These are phyloP conservation scores for Clinocottus analis DNA, from an alignment of 2,113 vertebrate genomes.

Conservation along the genomic window DNA sequence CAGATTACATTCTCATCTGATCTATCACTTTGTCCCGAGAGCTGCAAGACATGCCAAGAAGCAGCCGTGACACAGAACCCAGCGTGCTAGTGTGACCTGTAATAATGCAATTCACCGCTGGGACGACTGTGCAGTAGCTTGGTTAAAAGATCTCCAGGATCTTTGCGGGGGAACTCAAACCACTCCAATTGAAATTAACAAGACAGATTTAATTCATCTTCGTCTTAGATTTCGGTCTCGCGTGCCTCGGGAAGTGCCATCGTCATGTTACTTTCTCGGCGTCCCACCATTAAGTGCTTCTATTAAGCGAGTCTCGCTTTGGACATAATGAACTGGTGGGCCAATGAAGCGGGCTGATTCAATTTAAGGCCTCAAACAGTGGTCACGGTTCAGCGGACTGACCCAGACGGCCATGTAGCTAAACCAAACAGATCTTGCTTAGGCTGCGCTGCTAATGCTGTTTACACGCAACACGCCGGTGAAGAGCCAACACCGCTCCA, in stretches of 20 bases:
- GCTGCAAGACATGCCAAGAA: not conserved
- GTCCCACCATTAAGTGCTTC: not conserved
- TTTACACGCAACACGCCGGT: slow-evolving; percentile 71
- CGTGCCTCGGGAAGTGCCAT: not conserved
- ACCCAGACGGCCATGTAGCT: slow-evolving; percentile 69
- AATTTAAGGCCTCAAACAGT: slow-evolving; percentile 33
- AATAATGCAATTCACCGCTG: not conserved
- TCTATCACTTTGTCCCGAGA: not conserved
- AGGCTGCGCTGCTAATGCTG: slow-evolving; percentile 69
- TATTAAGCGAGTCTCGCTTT: slow-evolving; percentile 24
- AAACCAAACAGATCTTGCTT: slow-evolving; percentile 69
- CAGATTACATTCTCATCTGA: not conserved
- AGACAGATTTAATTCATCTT: not conserved
- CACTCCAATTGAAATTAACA: not conserved
- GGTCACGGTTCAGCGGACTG: slow-evolving; percentile 49
- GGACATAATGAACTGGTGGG: not conserved
- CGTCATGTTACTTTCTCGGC: not conserved
- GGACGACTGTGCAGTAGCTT: not conserved
- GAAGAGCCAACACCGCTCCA: slow-evolving; percentile 33
- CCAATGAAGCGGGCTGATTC: not conserved
- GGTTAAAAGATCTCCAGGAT: not conserved
- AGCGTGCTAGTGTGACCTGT: not conserved
- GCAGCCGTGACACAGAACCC: not conserved
- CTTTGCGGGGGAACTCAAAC: not conserved
- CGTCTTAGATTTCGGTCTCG: not conserved